Conservation (phyloP, 2,113 vertebrate genomes). For the Danionella cerebrum region DNA sequence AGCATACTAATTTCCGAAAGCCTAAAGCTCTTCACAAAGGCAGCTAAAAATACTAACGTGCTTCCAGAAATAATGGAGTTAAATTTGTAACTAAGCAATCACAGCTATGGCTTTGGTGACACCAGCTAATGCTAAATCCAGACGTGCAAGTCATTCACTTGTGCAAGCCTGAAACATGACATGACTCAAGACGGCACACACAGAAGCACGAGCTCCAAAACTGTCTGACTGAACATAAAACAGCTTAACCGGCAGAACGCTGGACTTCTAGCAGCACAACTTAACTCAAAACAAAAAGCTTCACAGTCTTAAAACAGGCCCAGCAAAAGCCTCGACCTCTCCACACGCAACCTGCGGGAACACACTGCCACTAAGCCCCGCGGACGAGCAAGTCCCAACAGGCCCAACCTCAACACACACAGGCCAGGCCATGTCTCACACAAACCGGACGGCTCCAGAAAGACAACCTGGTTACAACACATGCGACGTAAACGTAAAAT, state of each 20-base stretch:
- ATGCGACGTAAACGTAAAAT: background rate
- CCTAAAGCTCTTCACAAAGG: background rate
- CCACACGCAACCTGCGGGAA: conserved; percentile 16
- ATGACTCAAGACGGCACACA: conserved; percentile 28
- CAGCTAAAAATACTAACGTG: background rate
- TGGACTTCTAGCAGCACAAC: background rate
- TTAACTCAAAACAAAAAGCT: background rate
- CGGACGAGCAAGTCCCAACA: background rate
- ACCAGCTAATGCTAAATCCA: conserved; percentile 29
- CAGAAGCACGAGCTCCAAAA: conserved; percentile 5
- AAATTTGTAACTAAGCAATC: background rate
- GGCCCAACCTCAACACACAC: background rate
- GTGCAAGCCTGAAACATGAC: conserved; percentile 22
- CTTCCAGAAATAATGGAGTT: background rate
- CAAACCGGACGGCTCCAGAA: background rate
- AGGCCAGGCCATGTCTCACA: background rate
- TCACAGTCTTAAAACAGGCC: conserved; percentile 14
- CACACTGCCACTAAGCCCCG: conserved; percentile 16
- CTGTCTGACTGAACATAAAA: background rate
- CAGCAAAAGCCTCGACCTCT: conserved; percentile 24
- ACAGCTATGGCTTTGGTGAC: conserved; percentile 4
- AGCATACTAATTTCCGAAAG: too few relatives aligned
- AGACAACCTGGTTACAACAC: background rate
- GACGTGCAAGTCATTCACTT: conserved; percentile 47
- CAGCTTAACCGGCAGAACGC: background rate